Evolutionary conservation across 2,888 invertebrate species (phyloP), one percentile per base, ranked within the genome.

Genomic region (Candidula unifasciata): DNA sequence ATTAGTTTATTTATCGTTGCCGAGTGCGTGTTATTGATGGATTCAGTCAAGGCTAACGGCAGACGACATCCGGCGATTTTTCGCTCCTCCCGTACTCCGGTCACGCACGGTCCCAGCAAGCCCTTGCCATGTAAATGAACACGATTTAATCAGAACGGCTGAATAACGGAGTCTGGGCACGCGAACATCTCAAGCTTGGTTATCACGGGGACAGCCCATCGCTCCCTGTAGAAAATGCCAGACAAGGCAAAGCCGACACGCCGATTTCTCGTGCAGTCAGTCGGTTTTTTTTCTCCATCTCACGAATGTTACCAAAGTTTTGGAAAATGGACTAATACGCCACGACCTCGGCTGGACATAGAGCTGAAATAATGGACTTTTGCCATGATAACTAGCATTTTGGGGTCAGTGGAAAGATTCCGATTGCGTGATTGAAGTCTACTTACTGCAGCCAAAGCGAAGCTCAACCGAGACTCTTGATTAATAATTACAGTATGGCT

Each of bases 141-240:
- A 87, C 87, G 86, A 87, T 87, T 88, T 89, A 88, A 89, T 89
- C 88, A 89, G 86, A 85, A 60, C 73, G 82, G 73, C 83, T 80
- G 74, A 82, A 71, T 79, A 85, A 80, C 84, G 83, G 82, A 80
- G 74, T 79, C 69, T 60, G 71, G 82, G 86, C 89, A 89, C 89
- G 89, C 87, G 87, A 84, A 27, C n/a, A 33, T 44, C 30, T 35
- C 83, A 79, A 66, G 80, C 64, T 52, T 52, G 18, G 16, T 52
- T 33, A 76, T 74, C 82, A 76, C 68, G 64, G 44, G 76, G 74
- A 74, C 74, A 35, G 76, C 52, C 60, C 27, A n/a, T 60, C 82
- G 76, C 76, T 44, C 80, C 54, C 79, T 74, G 18, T 66, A 33
- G 80, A 80, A 80, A 80, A 80, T 80, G 18, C 80, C 80, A 68